Percentiles rank a stretch among this genome's conserved stretches.
phyloP scores from a whole-genome alignment of 2,797 vertebrate species.

The Sebastes wilsoni region DNA sequence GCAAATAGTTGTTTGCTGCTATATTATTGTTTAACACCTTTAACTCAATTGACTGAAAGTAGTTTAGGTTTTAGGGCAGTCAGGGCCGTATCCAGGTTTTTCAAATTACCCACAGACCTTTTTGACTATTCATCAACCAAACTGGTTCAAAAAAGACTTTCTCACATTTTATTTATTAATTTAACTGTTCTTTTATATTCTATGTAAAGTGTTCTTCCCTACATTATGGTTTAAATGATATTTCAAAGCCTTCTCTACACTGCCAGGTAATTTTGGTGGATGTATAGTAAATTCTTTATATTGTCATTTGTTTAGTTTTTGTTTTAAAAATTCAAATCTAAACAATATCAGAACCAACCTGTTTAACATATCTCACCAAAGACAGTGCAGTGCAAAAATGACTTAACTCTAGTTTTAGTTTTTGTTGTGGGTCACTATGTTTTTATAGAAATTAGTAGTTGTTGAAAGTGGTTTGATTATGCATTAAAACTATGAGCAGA shows the following conservation, averaged over 20 bases:
- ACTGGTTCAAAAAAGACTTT: not conserved
- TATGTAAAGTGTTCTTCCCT: not conserved
- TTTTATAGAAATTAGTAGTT: not conserved
- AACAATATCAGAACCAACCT: no score
- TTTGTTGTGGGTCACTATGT: not conserved
- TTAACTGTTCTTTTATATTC: not conserved
- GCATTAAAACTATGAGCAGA: not conserved
- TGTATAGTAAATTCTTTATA: not conserved
- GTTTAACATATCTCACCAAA: not conserved
- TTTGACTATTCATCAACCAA: not conserved
- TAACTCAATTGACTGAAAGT: not conserved
- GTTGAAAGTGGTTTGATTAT: not conserved
- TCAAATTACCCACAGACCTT: not conserved
- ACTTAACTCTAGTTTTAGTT: not conserved
- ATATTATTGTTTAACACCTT: not conserved
- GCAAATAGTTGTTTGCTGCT: no score
- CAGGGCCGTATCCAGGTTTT: not conserved
- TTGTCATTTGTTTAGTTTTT: not conserved
- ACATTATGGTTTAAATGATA: not conserved
- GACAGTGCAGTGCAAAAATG: not conserved
- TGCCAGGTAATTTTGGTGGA: not conserved
- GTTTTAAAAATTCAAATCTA: no score
- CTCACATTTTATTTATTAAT: not conserved
- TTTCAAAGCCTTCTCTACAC: not conserved
- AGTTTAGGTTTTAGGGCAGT: not conserved